Base-by-base conservation (phyloP, 2,797 vertebrate genomes). In the Cygnus olor region DNA sequence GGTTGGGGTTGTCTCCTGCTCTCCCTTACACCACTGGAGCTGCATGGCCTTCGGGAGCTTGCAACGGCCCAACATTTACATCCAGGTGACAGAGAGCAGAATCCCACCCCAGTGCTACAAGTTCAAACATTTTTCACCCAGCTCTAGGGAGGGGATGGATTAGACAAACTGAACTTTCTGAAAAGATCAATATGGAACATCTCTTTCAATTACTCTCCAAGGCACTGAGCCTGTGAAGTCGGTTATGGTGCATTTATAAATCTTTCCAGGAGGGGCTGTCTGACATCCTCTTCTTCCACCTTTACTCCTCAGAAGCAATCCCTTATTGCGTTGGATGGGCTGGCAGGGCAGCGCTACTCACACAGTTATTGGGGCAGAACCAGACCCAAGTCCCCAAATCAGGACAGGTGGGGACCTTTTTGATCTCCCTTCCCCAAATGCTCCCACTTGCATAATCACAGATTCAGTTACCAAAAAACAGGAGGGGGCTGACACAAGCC, bases 171-270 rank as follows among this genome's bases (percentile, higher is more conserved):
- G 94, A 95, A 97, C 95, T 95, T 97, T 97, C 94, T 95, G 92
- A 95, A 95, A 97, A 97, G 94, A 97, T 96, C 96, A 97, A 97
- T 95, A 96, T 94, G 88, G 92, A 96, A 97, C 95, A 97, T 96
- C 92, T 95, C 93, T 95, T 96, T 95, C 96, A 97, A 97, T 97
- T 97, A 95, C 88, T 97, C 95, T 97, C 95, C 32, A 87, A 96
- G 93, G 96, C 82, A 94, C 90, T 93, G 87, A 95, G 84, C 71
- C 80, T 95, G 90, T 92, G 90, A 97, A 96, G 94, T 94, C 6
- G 0, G 93, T 94, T 95, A 95, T 97, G 95, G 94, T 95, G 93
- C 80, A 94, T 95, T 95, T 95, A 96, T 93, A 97, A 95, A 95
- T 95, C 93, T 96, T 96, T 95, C 90, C 93, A 91, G 90, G 86